A percentile compares a stretch with the other conserved stretches of the same genome.
Evolutionary conservation across 2,113 vertebrate genomes (phyloP).

Genomic region (Anthoscopus minutus): DNA sequence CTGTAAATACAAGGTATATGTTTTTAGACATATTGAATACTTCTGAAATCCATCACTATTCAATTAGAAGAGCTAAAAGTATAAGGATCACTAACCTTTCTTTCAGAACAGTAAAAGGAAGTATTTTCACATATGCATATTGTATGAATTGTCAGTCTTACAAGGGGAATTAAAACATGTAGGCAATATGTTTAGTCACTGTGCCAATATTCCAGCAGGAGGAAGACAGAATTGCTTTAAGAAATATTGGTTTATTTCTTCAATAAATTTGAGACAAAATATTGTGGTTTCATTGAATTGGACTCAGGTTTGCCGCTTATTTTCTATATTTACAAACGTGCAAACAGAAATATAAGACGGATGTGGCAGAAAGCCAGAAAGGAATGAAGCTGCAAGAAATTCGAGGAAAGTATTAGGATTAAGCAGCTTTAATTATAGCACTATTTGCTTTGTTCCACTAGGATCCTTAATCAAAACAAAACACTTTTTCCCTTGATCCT

Average conservation of each 20-base stretch:
- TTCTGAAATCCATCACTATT: not conserved
- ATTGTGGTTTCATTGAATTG: not conserved
- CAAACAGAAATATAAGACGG: not conserved
- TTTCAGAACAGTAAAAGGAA: not conserved
- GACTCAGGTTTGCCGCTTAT: not conserved
- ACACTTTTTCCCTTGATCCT: not conserved
- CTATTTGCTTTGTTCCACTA: not conserved
- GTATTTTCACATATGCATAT: not conserved
- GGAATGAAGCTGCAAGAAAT: not conserved
- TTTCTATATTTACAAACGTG: not conserved
- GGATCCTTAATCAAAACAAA: not conserved
- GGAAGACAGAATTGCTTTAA: not conserved
- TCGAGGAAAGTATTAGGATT: not conserved
- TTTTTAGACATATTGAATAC: not conserved
- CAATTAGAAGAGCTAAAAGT: not conserved
- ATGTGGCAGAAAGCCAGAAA: not conserved
- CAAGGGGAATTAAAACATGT: not conserved
- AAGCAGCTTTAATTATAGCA: not conserved
- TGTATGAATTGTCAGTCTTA: not conserved
- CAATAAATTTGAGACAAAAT: not conserved
- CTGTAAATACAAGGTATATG: not conserved
- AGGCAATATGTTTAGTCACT: not conserved
- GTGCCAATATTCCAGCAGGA: not conserved
- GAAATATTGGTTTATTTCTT: not conserved
- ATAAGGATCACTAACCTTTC: not conserved